phyloP scores from a whole-genome alignment of 2,113 vertebrate genomes.

The Coregonus clupeaformis region DNA sequence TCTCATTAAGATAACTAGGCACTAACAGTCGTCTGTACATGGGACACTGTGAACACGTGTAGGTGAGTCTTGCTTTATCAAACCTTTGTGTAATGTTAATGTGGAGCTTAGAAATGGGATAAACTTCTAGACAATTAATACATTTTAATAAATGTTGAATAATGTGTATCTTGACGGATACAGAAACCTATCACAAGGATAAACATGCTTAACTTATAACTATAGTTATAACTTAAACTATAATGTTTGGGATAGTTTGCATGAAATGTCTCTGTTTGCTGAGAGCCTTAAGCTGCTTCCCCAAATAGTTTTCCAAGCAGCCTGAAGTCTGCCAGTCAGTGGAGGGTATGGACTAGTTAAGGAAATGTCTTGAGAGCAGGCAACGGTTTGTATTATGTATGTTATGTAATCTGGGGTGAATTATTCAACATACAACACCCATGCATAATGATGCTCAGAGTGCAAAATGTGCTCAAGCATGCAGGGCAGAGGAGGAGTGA shows the following conservation, averaged over 20 bases:
- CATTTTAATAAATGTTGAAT: not conserved
- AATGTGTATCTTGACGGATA: constrained; percentile 19
- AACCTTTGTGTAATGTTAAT: constrained; percentile 23
- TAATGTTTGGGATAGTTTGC: not conserved
- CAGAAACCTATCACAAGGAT: not conserved
- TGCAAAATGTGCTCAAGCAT: constrained; percentile 47
- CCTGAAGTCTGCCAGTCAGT: constrained; percentile 16
- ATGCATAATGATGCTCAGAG: constrained; percentile 52
- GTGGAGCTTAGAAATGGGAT: not conserved
- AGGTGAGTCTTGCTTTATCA: constrained; percentile 49
- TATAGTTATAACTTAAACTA: not conserved
- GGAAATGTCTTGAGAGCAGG: constrained; percentile 33
- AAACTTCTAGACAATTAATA: too few species aligned
- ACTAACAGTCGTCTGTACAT: constrained; percentile 13
- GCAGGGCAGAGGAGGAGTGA: constrained; percentile 29
- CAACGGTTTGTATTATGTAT: constrained; percentile 25
- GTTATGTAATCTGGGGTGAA: constrained; percentile 52
- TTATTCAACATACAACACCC: constrained; percentile 60
- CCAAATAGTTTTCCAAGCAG: constrained; percentile 16
- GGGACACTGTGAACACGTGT: constrained; percentile 38
- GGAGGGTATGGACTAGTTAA: constrained; percentile 16
- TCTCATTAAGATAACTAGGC: not conserved
- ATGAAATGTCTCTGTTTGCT: not conserved
- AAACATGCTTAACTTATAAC: too few species aligned
- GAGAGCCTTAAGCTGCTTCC: constrained; percentile 1